Base-by-base conservation (phyloP, 1,140 invertebrate genomes). In the Thaumetopoea pityocampa region DNA sequence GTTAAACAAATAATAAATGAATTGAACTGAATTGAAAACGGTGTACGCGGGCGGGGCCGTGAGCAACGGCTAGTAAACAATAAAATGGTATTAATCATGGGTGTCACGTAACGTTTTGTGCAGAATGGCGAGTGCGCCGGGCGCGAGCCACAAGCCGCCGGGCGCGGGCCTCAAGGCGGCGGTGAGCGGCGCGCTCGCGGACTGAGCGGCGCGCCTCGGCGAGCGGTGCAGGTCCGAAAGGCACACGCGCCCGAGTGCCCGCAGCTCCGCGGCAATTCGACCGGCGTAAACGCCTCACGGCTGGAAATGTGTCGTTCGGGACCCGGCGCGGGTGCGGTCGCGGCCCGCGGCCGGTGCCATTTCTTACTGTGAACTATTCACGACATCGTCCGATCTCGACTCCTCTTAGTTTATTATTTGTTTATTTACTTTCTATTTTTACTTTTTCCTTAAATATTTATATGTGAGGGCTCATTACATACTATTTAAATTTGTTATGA, bases 331-430 rank as follows among this genome's bases (percentile, higher is more conserved):
- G n/a, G n/a, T n/a, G n/a, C n/a, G n/a, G n/a, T n/a, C n/a, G n/a
- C n/a, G n/a, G n/a, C n/a, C n/a, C n/a, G n/a, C n/a, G n/a, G n/a
- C n/a, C n/a, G n/a, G 37, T 32, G 27, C 37, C 37, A 46, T 58
- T 67, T 60, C 62, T 30, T 55, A 69, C 67, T 67, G 59, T 71
- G 73, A 73, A 50, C 57, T 78, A 74, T 78, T 74, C 71, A 81
- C 71, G 15, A 54, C 42, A 51, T 30, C 42, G 22, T 46, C 66
- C 72, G 72, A 74, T 79, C 74, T 82, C 68, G 66, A 64, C 51
- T 71, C 64, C 63, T 55, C 46, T 67, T 50, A 43, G 35, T 61
- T 71, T 56, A 40, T 41, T 40, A 35, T 46, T 51, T 16, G 41
- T 48, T 42, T 63, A 50, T 34, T 63, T 60, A 67, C 52, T 54